Conservation (phyloP, 1,140 invertebrate species). For the Leptinotarsa texana region DNA sequence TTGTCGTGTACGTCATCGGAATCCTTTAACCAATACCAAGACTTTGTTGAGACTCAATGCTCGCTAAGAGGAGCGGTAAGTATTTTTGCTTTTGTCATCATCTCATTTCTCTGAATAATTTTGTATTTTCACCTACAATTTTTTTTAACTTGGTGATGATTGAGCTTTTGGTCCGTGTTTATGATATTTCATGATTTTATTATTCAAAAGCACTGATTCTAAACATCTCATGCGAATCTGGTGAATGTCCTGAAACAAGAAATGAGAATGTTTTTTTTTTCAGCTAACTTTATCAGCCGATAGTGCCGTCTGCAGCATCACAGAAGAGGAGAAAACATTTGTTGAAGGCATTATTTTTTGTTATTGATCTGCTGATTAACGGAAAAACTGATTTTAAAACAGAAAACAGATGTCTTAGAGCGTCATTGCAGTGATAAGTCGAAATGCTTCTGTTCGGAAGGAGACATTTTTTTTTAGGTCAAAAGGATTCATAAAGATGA, state of each 20-base stretch:
- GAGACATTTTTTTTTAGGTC: too few relatives aligned
- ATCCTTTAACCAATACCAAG: constrained; percentile 87
- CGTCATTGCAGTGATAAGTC: too few relatives aligned
- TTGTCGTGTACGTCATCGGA: constrained; percentile 84
- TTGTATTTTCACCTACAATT: not conserved
- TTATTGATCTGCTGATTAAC: too few relatives aligned
- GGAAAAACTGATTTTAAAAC: too few relatives aligned
- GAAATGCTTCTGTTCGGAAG: too few relatives aligned
- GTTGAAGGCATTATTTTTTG: constrained; percentile 49
- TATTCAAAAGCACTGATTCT: constrained; percentile 35
- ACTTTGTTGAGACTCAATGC: constrained; percentile 93
- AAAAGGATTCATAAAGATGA: too few relatives aligned
- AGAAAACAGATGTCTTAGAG: too few relatives aligned
- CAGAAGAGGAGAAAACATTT: constrained; percentile 60
- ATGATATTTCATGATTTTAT: constrained; percentile 38
- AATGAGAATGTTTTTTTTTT: constrained; percentile 29
- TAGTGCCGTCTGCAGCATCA: constrained; percentile 58
- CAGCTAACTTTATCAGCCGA: constrained; percentile 61
- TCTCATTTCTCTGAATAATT: too few relatives aligned
- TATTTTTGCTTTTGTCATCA: constrained; percentile 39
- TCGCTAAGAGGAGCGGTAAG: constrained; percentile 72
- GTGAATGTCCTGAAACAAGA: not conserved
- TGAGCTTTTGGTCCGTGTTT: constrained; percentile 44
- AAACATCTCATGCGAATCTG: not conserved
- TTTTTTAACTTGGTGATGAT: constrained; percentile 10